Base-by-base conservation (phyloP, 35 echinoderm and acorn worm genomes). In the Heliocidaris tuberculata region DNA sequence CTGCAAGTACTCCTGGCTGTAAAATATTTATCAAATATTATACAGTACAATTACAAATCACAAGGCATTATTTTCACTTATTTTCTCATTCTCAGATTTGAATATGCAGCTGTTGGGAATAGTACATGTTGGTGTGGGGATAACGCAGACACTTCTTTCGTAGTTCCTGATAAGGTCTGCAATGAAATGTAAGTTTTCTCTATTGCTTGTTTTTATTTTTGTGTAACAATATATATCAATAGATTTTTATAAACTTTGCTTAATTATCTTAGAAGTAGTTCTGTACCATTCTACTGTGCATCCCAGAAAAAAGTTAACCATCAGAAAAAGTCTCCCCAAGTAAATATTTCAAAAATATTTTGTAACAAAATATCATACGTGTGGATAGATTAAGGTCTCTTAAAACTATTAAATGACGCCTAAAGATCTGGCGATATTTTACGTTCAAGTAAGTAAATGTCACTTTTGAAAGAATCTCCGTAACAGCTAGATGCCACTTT, bases 131-230 rank as follows among this genome's bases (percentile, higher is more conserved):
- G 87, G 87, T 89, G 87, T 42, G 87, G 87, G 21, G 9, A 32
- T 48, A 13, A 15, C 29, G 1, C 29, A 15, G 47, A 48, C 7
- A 15, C 87, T 24, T 13, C 12, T 24, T 48, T 89, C 24, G 87
- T 8, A 48, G 87, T 9, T 4, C 32, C 87, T 32, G 87, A 89
- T 17, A 47, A 32, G 6, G 9, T 6, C 31, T 89, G 87, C 87
- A 89, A 89, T 89, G 47, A 32, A 89, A 89, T 24, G 87, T 89
- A 48, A 89, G 87, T 48, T 16, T 17, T 89, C n/a, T 85, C 15
- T 4, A 19, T 85, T 29, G 70, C 70, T 2, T 89, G 16, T 42
- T 88, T 88, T 19, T 89, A n/a, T 89, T 13, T 3, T 89, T 89
- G 9, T 47, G 86, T 17, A 88, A 88, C 21, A 13, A 15, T 88